Base-by-base conservation (phyloP, 2,888 invertebrate species). In the Myathropa florea region DNA sequence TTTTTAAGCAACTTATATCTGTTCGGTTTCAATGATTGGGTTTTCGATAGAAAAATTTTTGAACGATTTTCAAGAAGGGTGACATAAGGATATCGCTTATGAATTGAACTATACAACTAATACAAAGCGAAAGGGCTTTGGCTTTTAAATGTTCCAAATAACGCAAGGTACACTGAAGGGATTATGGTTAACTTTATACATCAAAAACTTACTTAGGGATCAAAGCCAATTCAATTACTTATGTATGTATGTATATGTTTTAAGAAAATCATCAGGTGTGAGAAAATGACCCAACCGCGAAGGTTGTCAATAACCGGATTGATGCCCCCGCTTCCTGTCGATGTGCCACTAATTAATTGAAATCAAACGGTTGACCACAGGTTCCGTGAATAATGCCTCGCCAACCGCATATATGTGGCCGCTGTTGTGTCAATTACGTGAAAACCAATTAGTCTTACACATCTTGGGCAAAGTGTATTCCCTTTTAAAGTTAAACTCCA, bases 291-390 rank as follows among this genome's bases (percentile, higher is more conserved):
- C 28, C 30, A 12, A 65, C 75, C 57, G 21, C 65, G 6, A 26
- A 59, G 33, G 24, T 65, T 57, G 64, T 36, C 65, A 63, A 59
- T 68, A 30, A 57, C 72, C 63, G 79, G 83, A 83, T 83, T 83
- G 83, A 83, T 80, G 53, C 60, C 36, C 64, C 26, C 46, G 57
- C 64, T 60, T 70, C 57, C 55, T 60, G 24, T 55, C 70, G 63
- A 70, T 60, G 39, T 71, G 59, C 30, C 64, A 59, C 60, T 83
- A 83, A 83, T 83, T 83, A 79, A 83, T 83, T 75, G 70, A 68
- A 70, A 60, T 80, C 79, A 70, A 60, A 73, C 80, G 68, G 60
- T 68, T 65, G 33, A 80, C 83, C 83, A 57, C 73, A 75, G 59
- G 63, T 70, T 73, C 46, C 46, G 36, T 72, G 55, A 81, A 33